Evolutionary conservation across 2,797 vertebrate species (phyloP), one percentile per base, ranked within the genome.

Genomic region (Carcharodon carcharias): DNA sequence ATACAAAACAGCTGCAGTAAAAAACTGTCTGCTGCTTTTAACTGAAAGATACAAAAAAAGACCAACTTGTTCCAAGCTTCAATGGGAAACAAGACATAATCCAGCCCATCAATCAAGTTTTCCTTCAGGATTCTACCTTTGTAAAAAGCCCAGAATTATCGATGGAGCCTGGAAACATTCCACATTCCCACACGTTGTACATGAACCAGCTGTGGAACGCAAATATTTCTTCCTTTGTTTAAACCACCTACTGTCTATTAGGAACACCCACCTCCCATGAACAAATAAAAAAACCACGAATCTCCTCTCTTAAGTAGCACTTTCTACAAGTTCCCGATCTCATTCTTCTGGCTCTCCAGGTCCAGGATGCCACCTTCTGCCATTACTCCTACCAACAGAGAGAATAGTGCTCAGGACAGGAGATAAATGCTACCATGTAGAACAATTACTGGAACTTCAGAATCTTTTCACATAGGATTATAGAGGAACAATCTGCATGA

Each of bases 151-250:
- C 98, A 0, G 99, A 99, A 97, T 99, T 99, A 97, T 99, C 99
- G 96, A 99, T 97, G 0, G 99, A 99, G 96, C 99, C 99, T 7
- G 99, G 99, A 96, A 98, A 99, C 9, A 99, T 97, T 96, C 97
- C 98, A 89, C 97, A 98, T 96, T 99, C 98, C 12, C 99, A 99
- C 91, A 98, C 98, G 96, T 98, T 98, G 97, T 99, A 99, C 98
- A 98, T 98, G 96, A 99, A 99, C 99, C 99, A 99, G 97, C 98
- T 99, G 97, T 99, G 99, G 96, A 99, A 88, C 99, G 99, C 97
- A 99, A 99, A 96, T 99, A 99, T 96, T 99, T 99, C 98, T 99
- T 99, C 99, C 99, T 99, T 96, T 99, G 99, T 96, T 99, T 99
- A 97, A 99, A 99, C 99, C 99, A 99, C 80, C 99, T 98, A 96